Base-by-base conservation (phyloP, 2,797 vertebrate genomes). In the Allobates femoralis region DNA sequence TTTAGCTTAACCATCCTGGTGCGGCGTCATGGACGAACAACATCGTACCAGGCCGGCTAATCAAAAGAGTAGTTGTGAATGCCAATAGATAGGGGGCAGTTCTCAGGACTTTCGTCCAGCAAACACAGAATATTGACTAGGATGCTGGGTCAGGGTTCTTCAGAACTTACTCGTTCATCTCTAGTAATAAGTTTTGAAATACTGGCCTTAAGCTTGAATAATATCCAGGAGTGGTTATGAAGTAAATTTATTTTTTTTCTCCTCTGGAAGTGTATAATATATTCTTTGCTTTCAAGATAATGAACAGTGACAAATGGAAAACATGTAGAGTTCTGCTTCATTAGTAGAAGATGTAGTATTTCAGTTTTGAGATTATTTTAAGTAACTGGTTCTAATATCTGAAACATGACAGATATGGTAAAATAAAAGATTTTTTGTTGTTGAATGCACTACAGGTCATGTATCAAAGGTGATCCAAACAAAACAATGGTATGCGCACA, bases 251-350 rank as follows among this genome's bases (percentile, higher is more conserved):
- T 66, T 64, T 30, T 66, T 66, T 7, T 18, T 19, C 16, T 19
- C 32, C 32, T 32, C 19, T 67, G 28, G 4, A 67, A 67, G 6
- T 67, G 28, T 67, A 34, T 67, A 32, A 67, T 34, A 34, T 67
- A 67, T 34, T 32, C 64, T 32, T 67, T 67, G 28, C 64, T 67
- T 67, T 67, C 15, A 67, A 67, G 64, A 67, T 67, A 67, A 67
- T 67, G 64, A 32, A 67, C 64, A 67, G 18, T 67, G 64, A 67
- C 64, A 67, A 67, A 67, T 67, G 30, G 28, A 67, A 62, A 34
- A 67, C 34, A 37, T 15, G 3, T 23, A 32, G 19, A 69, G 67
- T 69, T 69, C 32, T 69, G 32, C 32, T 8, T 69, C 32, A 69
- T 69, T 69, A 69, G 34, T 37, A 10, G 34, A 21, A 11, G 32